A percentile compares a stretch with the other conserved stretches of the same genome.
phyloP scores from a whole-genome alignment of 2,888 invertebrate genomes.

The Apamea sordens region DNA sequence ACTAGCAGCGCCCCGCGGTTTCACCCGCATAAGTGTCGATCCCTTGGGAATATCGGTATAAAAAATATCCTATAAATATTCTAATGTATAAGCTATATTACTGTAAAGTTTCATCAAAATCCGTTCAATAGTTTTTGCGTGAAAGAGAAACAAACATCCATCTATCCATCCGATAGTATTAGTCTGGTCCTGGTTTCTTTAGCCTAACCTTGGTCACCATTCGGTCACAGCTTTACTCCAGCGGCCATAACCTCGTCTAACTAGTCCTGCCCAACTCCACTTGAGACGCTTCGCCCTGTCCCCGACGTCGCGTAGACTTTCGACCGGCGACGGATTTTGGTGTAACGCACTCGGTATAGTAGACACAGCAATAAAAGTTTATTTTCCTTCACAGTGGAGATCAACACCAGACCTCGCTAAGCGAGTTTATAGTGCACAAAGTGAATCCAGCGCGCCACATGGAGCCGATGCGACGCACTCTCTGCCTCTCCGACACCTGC shows the following conservation, averaged over 20 bases:
- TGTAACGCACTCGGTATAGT: background rate
- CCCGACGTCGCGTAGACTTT: background rate
- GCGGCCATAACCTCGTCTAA: background rate
- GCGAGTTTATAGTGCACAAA: constrained; percentile 99
- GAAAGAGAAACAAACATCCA: no score
- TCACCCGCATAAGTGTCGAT: no score
- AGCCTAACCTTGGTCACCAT: no score
- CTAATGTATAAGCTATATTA: no score
- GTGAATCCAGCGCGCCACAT: constrained; percentile 94
- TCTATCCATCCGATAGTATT: no score
- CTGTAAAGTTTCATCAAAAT: no score
- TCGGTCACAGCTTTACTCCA: no score
- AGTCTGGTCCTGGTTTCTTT: no score
- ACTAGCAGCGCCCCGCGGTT: no score
- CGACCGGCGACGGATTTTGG: background rate
- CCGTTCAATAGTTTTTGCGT: no score
- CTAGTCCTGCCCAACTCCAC: background rate
- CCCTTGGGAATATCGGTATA: no score
- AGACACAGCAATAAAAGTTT: background rate
- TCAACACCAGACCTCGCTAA: constrained; percentile 98
- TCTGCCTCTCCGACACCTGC: constrained; percentile 98
- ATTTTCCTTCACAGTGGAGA: constrained; percentile 93
- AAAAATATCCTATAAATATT: no score
- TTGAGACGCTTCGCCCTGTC: background rate
- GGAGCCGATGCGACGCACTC: constrained; percentile 96